Percentiles rank a stretch among this genome's conserved stretches.
Conservation (phyloP, 2,797 vertebrate genomes). For the Malacoraja senta region DNA sequence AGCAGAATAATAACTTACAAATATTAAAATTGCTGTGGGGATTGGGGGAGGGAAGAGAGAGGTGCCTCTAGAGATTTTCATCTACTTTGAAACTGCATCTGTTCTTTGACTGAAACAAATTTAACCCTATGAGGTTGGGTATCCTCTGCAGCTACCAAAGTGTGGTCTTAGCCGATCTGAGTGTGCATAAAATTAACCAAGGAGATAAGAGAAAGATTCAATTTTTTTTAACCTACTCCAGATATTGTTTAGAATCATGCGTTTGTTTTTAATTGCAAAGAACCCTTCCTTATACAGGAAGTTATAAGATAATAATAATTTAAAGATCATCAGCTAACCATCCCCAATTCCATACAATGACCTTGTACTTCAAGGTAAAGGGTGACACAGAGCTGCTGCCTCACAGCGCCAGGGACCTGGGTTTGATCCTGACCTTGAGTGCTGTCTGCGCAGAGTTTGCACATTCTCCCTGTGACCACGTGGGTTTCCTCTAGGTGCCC, state of each 20-base stretch:
- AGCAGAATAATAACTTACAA: slow-evolving; percentile 36
- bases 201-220: too few species aligned
- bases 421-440: too few species aligned
- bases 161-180: background rate
- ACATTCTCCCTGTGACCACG: too few species aligned
- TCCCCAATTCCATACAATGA: too few species aligned
- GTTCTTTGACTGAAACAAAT: slow-evolving; percentile 25
- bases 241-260: background rate
- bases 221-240: background rate
- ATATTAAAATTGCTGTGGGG: slow-evolving; percentile 32
- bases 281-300: background rate
- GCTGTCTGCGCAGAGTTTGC: too few species aligned
- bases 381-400: too few species aligned
- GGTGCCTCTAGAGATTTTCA: slow-evolving; percentile 31
- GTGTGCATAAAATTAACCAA: background rate
- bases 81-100: slow-evolving; percentile 30
- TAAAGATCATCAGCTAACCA: background rate
- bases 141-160: background rate
- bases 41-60: slow-evolving; percentile 32
- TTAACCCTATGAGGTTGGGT: background rate
- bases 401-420: too few species aligned
- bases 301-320: too few species aligned
- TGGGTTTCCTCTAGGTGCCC: too few species aligned
- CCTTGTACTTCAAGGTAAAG: too few species aligned
- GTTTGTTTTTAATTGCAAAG: background rate